These are phyloP conservation scores for Xenopus laevis DNA, from an alignment of 2,113 vertebrate genomes.

Conservation along the genomic window DNA sequence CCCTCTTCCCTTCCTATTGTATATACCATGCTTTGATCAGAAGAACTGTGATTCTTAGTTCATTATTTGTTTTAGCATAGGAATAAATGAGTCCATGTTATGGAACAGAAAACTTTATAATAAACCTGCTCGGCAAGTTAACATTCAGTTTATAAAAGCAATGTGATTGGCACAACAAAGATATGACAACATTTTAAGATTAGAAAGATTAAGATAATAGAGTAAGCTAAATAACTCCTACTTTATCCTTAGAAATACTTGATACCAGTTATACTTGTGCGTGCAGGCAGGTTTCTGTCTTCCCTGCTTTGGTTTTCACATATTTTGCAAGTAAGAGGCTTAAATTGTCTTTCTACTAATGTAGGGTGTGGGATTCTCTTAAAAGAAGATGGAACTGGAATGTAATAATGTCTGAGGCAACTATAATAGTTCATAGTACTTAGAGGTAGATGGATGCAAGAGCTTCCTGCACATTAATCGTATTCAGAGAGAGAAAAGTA, in stretches of 20 bases:
- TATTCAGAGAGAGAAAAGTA: background rate
- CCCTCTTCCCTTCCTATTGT: no score
- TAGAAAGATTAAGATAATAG: conserved; percentile 21
- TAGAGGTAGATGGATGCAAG: no score
- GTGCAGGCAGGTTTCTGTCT: conserved; percentile 24
- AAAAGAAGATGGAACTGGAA: conserved; percentile 22
- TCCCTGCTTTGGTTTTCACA: conserved; percentile 18
- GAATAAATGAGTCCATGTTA: background rate
- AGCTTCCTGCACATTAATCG: no score
- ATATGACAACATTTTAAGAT: conserved; percentile 18
- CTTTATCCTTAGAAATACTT: conserved; percentile 15
- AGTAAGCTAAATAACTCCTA: conserved; percentile 8
- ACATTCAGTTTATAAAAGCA: conserved; percentile 1
- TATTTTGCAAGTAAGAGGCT: conserved; percentile 37
- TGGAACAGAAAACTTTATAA: background rate
- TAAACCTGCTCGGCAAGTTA: conserved; percentile 17
- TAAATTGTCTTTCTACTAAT: conserved; percentile 43
- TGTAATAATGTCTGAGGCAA: conserved; percentile 29
- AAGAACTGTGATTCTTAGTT: no score
- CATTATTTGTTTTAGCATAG: background rate
- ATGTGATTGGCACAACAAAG: conserved; percentile 19
- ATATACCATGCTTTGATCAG: no score
- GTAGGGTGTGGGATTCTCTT: conserved; percentile 34
- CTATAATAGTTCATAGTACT: conserved; percentile 9
- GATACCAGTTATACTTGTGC: conserved; percentile 32